Base-by-base conservation (phyloP, 2,888 invertebrate species). In the Serripes groenlandicus region DNA sequence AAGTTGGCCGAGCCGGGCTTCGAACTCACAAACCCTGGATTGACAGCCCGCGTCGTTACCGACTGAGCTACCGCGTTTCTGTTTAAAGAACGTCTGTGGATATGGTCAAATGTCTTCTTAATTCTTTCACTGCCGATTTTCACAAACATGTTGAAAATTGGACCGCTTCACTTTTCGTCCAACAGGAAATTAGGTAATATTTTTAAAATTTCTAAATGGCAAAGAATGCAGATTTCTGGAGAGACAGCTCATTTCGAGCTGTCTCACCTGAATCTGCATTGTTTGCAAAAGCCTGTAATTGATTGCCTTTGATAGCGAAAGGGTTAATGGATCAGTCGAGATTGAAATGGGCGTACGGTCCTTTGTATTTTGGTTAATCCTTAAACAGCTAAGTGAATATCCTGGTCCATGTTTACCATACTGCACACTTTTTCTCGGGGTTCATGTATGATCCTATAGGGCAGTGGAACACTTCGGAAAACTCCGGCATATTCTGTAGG, bases 381-480 rank as follows among this genome's bases (percentile, higher is more conserved):
- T 42, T 11, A 7, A 42, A 42, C 15, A 15, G 42, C 15, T 15
- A 11, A 7, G 42, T 11, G 9, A 42, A 11, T 42, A 42, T 42
- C 15, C 15, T 42, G 42, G 7, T 42, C 42, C 15, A 42, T 11
- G 21, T 30, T 77, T 42, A 82, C 82, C 82, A 82, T 15, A 82
- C 75, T 5, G 60, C 56, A 34, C 82, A 82, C 28, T 82, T 82
- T 30, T 68, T 28, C 34, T 0, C 75, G 3, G 82, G 78, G 56
- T 82, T 82, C 82, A 82, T 82, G 4, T 88, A 89, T 23, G 90
- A 90, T 26, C 86, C 86, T 4, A 60, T 60, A 7, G 89, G 84
- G 80, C 93, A 92, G 0, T 85, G 82, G 82, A 90, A 93, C 18
- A 87, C 90, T 42, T 90, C 78, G 0, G 92, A 88, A 75, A 93